These are phyloP conservation scores for Centropyge bicolor DNA, from an alignment of 2,797 vertebrate genomes.

Conservation along the genomic window DNA sequence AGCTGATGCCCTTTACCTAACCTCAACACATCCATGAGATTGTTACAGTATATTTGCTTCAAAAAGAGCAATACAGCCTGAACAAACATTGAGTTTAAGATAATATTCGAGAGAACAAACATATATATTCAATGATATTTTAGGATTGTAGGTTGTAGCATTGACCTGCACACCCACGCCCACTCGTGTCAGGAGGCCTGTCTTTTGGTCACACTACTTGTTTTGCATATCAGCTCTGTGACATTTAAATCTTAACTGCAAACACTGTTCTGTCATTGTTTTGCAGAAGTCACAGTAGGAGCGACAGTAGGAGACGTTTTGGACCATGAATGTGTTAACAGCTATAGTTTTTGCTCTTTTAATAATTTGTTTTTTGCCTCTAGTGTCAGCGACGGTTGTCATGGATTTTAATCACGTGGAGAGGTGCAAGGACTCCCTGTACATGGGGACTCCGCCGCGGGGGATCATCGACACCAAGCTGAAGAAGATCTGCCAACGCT, in stretches of 20 bases:
- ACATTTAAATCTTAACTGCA: slow-evolving; percentile 66
- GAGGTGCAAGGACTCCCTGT: slow-evolving; percentile 82
- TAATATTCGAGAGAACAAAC: not conserved
- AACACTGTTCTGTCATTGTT: slow-evolving; percentile 23
- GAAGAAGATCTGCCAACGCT: slow-evolving; percentile 82
- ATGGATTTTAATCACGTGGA: slow-evolving; percentile 82
- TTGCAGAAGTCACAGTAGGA: slow-evolving; percentile 20
- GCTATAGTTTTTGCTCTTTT: slow-evolving; percentile 33
- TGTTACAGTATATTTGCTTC: not conserved
- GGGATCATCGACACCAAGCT: slow-evolving; percentile 63
- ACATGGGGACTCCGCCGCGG: slow-evolving; percentile 81
- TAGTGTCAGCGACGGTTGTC: slow-evolving; percentile 71
- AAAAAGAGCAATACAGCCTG: not conserved
- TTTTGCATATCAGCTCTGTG: slow-evolving; percentile 76
- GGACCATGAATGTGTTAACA: slow-evolving; percentile 23
- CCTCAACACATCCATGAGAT: not conserved
- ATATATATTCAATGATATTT: not conserved
- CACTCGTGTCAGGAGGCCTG: slow-evolving; percentile 2
- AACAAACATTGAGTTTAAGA: not conserved
- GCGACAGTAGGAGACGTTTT: slow-evolving; percentile 23
- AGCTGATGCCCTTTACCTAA: not conserved
- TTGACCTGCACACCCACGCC: slow-evolving; percentile 4
- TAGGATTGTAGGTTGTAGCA: not conserved
- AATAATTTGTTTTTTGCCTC: slow-evolving; percentile 15
- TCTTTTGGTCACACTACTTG: slow-evolving; percentile 8